Percentiles rank a stretch among this genome's conserved stretches.
These are phyloP conservation scores for Otus sunia DNA, from an alignment of 2,113 vertebrate genomes.

Conservation along the genomic window DNA sequence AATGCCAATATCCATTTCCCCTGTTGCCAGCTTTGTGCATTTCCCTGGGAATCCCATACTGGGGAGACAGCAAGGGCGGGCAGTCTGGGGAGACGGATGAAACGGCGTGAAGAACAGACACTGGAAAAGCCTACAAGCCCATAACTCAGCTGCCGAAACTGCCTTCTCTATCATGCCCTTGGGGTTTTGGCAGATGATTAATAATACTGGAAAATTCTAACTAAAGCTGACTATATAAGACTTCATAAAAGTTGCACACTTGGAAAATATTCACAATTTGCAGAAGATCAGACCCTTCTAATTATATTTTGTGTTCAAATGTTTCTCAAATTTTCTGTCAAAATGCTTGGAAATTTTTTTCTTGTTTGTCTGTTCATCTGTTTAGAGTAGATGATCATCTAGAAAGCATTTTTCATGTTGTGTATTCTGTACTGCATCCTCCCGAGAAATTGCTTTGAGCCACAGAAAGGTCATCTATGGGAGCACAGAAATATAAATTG, in stretches of 20 bases:
- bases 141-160: neutral
- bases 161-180: neutral
- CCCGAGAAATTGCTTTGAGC: neutral
- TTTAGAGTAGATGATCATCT: neutral
- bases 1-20: neutral
- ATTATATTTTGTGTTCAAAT: neutral
- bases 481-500: neutral
- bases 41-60: neutral
- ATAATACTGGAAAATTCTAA: neutral
- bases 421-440: neutral
- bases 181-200: neutral
- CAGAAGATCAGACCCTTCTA: neutral
- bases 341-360: neutral
- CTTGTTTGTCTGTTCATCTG: neutral
- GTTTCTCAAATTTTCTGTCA: neutral
- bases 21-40: neutral
- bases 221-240: neutral
- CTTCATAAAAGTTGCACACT: neutral
- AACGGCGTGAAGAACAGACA: neutral
- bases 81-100: neutral
- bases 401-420: neutral
- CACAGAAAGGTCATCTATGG: neutral
- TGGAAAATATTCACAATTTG: neutral
- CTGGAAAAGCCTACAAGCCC: neutral
- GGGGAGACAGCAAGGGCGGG: neutral